A percentile compares a stretch with the other conserved stretches of the same genome.
Conservation (phyloP, 2,888 invertebrate genomes). For the Odontomyia ornata region DNA sequence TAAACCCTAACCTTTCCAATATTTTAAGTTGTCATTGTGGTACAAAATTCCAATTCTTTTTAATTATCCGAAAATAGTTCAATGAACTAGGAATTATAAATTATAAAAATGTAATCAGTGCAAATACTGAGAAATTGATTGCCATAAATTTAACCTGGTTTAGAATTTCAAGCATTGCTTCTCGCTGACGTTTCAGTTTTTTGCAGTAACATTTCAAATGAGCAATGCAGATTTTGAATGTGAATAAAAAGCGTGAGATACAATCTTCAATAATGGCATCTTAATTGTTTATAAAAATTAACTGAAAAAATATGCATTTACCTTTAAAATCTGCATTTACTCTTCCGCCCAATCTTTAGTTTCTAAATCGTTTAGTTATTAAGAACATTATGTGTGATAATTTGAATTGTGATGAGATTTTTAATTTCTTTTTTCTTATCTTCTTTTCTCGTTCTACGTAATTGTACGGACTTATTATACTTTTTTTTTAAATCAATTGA, state of each 20-base stretch:
- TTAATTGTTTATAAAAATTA: background rate
- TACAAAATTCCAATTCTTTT: background rate
- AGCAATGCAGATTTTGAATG: conserved; percentile 1
- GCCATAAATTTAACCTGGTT: background rate
- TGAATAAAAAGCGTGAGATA: background rate
- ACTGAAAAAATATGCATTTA: conserved; percentile 1
- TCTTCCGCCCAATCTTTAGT: background rate
- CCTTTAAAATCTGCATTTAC: conserved; percentile 7
- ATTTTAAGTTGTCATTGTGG: background rate
- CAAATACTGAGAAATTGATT: too few relatives aligned
- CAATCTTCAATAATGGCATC: background rate
- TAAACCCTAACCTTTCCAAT: background rate
- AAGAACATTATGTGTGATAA: conserved; percentile 48
- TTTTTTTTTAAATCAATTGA: too few relatives aligned
- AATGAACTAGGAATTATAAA: too few relatives aligned
- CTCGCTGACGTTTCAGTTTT: background rate
- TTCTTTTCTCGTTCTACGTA: too few relatives aligned
- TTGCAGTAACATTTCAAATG: background rate
- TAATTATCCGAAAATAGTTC: too few relatives aligned
- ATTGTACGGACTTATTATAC: too few relatives aligned
- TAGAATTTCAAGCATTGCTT: background rate
- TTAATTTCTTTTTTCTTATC: conserved; percentile 20
- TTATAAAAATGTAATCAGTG: too few relatives aligned
- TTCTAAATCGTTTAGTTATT: conserved; percentile 34
- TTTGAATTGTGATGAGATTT: conserved; percentile 49